Base-by-base conservation (phyloP, 2,797 vertebrate genomes). In the Coccyzus lansbergi region DNA sequence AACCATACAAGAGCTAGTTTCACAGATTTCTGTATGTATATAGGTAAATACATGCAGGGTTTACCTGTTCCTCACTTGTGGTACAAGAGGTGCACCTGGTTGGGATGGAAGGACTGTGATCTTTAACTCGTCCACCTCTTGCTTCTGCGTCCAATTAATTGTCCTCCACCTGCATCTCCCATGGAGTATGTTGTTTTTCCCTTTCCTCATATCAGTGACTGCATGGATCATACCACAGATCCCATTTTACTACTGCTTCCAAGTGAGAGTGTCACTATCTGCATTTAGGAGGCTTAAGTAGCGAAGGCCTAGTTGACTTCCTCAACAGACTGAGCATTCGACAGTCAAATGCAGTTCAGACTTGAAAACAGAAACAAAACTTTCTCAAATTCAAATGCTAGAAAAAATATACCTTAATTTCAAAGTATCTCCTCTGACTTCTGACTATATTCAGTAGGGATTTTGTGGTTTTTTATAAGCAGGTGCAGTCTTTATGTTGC, bases 1-100 rank as follows among this genome's bases (percentile, higher is more conserved):
- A 64, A 0, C 10, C 3, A 5, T 31, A 44, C 40, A 64, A 18
- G 22, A 79, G 14, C 7, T 31, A 10, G 0, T 67, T 5, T 2
- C 38, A 63, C n/a, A 31, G 33, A 29, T 51, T 83, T 56, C 33
- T 90, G 21, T 19, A 17, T 0, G 2, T 7, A 53, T 14, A 20
- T 44, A n/a, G n/a, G 51, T 18, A 67, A 75, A 75, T 28, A 31
- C 34, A 55, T 15, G 28, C 6, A 55, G 36, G 8, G 1, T 0
- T 52, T 44, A 55, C 8, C 26, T 80, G 6, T 16, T 75, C 34
- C 42, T 83, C n/a, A 34, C 44, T 70, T 4, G 1, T 36, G 2
- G 1, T 28, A 18, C 5, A 11, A 9, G 9, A 74, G 17, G 9
- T 56, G 15, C 9, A 52, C 31, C 26, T 78, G 28, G 49, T 29